Conservation (phyloP, 1,140 invertebrate genomes). For the Drosophila ohnishii region DNA sequence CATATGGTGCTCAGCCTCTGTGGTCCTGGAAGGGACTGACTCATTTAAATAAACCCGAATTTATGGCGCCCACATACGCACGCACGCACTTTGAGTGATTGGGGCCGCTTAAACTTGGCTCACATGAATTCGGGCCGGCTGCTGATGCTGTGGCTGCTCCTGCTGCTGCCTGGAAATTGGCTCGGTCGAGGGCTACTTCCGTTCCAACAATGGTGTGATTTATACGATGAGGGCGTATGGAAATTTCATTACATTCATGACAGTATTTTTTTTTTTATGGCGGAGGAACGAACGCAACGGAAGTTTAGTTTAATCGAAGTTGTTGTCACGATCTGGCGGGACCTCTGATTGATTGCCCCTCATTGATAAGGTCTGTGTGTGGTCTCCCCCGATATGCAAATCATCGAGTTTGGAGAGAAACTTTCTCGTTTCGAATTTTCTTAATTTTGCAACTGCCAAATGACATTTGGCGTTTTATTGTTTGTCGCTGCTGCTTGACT, state of each 20-base stretch:
- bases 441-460: slow-evolving; percentile 66
- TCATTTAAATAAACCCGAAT: slow-evolving; percentile 78
- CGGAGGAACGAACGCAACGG: slow-evolving; percentile 58
- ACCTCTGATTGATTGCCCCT: slow-evolving; percentile 71
- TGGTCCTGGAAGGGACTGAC: slow-evolving; percentile 48
- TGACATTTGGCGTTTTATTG: slow-evolving; percentile 64
- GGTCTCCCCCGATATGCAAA: slow-evolving; percentile 54
- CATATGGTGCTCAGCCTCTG: slow-evolving; percentile 61
- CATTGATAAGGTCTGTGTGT: slow-evolving; percentile 53
- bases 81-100: slow-evolving; percentile 58
- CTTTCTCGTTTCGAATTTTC: slow-evolving; percentile 40
- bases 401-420: neutral
- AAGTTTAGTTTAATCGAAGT: slow-evolving; percentile 79
- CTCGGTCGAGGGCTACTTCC: slow-evolving; percentile 61
- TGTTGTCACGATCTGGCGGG: slow-evolving; percentile 62
- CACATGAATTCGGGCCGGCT: slow-evolving; percentile 12
- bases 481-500: slow-evolving; percentile 30
- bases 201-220: slow-evolving; percentile 75
- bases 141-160: neutral
- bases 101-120: slow-evolving; percentile 51
- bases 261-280: slow-evolving; percentile 47
- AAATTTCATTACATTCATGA: slow-evolving; percentile 69
- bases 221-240: slow-evolving; percentile 56
- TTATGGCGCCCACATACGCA: slow-evolving; percentile 56
- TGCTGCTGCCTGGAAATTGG: slow-evolving; percentile 40